Conservation (phyloP, 2,797 vertebrate species). For the Sphenodon punctatus region DNA sequence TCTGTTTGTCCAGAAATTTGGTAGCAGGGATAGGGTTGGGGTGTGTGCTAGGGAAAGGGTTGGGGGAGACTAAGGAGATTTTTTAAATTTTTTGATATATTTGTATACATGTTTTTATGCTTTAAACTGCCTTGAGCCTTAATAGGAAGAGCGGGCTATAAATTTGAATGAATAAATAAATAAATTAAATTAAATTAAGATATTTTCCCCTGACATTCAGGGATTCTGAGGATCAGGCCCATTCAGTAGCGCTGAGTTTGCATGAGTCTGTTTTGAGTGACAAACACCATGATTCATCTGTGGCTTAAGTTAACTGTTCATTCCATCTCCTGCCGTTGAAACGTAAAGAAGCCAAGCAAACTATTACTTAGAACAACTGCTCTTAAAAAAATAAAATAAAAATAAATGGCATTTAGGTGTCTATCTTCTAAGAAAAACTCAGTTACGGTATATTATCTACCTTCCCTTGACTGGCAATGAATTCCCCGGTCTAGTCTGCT, state of each 20-base stretch:
- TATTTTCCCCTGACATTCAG: background rate
- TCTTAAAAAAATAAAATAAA: slow-evolving; percentile 44
- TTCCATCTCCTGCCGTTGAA: slow-evolving; percentile 44
- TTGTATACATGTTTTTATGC: too few relatives aligned
- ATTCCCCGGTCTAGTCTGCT: slow-evolving; percentile 78
- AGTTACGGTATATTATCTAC: slow-evolving; percentile 74
- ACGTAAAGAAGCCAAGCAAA: slow-evolving; percentile 60
- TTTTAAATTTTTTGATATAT: too few relatives aligned
- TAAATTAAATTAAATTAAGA: too few relatives aligned
- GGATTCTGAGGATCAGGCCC: background rate
- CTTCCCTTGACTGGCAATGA: slow-evolving; percentile 76
- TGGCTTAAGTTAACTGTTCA: background rate
- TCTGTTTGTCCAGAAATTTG: too few relatives aligned
- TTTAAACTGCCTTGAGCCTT: too few relatives aligned
- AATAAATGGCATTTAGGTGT: slow-evolving; percentile 67
- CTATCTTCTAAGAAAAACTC: slow-evolving; percentile 69
- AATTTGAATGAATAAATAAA: too few relatives aligned
- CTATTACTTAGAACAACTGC: slow-evolving; percentile 70
- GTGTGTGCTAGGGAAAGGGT: too few relatives aligned
- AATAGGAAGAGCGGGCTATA: too few relatives aligned
- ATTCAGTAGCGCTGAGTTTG: background rate
- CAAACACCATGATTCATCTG: slow-evolving; percentile 23
- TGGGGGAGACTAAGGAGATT: too few relatives aligned
- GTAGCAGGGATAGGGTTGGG: too few relatives aligned
- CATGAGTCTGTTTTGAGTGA: background rate